Percentiles rank a stretch among this genome's conserved stretches.
phyloP scores from a whole-genome alignment of 1,140 invertebrate genomes.

The Trichogramma pretiosum region DNA sequence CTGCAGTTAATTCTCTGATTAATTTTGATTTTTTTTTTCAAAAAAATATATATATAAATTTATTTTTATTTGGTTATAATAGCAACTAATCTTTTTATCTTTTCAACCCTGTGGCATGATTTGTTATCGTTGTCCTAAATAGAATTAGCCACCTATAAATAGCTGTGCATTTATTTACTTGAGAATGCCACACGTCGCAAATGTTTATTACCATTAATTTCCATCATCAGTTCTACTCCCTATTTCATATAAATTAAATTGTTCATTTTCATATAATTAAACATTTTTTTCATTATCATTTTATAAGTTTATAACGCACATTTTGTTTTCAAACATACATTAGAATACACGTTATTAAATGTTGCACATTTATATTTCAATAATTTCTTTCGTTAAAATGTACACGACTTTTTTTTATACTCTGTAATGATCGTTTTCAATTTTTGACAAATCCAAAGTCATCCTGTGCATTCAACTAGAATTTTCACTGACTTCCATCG shows the following conservation, averaged over 20 bases:
- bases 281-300: conserved; percentile 17
- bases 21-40: too few relatives aligned
- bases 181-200: conserved; percentile 43
- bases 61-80: conserved; percentile 1
- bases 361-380: background rate
- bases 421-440: too few relatives aligned
- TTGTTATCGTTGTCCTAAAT: conserved; percentile 44
- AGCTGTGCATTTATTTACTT: conserved; percentile 45
- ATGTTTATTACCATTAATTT: conserved; percentile 29
- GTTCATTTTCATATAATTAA: too few relatives aligned
- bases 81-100: conserved; percentile 3
- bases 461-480: too few relatives aligned
- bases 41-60: too few relatives aligned
- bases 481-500: too few relatives aligned
- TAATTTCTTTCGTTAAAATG: background rate
- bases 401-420: too few relatives aligned
- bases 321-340: conserved; percentile 1
- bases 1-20: conserved; percentile 21
- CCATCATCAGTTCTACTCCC: too few relatives aligned
- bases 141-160: conserved; percentile 44
- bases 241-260: too few relatives aligned
- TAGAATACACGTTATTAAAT: too few relatives aligned
- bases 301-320: conserved; percentile 4
- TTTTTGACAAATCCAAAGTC: too few relatives aligned
- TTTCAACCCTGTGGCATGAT: conserved; percentile 42